Conservation (phyloP, 2,113 vertebrate species). For the Poecile atricapillus region DNA sequence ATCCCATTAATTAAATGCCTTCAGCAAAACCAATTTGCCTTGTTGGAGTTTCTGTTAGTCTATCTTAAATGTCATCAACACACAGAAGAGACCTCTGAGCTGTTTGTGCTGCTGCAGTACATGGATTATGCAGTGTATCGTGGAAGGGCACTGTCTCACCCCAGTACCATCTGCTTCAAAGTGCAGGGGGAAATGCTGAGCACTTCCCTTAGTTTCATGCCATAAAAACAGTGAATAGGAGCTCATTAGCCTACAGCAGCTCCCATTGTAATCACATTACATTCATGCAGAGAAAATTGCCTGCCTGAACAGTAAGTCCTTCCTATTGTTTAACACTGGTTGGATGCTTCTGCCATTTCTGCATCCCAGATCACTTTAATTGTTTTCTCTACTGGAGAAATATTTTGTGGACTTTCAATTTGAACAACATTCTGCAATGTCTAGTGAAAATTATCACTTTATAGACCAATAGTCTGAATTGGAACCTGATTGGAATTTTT, state of each 20-base stretch:
- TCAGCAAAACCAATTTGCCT: background rate
- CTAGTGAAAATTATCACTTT: background rate
- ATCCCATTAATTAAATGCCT: constrained; percentile 15
- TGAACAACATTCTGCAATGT: background rate
- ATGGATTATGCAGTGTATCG: background rate
- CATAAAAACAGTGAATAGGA: constrained; percentile 18
- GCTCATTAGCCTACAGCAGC: constrained; percentile 54
- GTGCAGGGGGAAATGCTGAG: background rate
- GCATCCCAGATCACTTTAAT: background rate
- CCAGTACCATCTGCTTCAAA: background rate
- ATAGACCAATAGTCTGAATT: background rate
- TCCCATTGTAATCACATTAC: constrained; percentile 52
- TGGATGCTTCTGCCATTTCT: constrained; percentile 23
- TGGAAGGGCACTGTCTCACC: background rate
- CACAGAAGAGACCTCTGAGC: background rate
- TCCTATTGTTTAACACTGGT: background rate
- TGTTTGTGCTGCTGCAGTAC: background rate
- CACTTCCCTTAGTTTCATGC: background rate
- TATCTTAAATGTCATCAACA: constrained; percentile 33
- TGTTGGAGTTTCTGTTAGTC: background rate
- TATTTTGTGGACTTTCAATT: background rate
- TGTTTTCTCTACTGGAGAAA: background rate
- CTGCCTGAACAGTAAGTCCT: constrained; percentile 1
- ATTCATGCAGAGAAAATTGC: constrained; percentile 56
- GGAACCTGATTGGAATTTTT: background rate